Evolutionary conservation across 2,797 vertebrate species (phyloP).

Genomic region (Halcyon chelicuti): DNA sequence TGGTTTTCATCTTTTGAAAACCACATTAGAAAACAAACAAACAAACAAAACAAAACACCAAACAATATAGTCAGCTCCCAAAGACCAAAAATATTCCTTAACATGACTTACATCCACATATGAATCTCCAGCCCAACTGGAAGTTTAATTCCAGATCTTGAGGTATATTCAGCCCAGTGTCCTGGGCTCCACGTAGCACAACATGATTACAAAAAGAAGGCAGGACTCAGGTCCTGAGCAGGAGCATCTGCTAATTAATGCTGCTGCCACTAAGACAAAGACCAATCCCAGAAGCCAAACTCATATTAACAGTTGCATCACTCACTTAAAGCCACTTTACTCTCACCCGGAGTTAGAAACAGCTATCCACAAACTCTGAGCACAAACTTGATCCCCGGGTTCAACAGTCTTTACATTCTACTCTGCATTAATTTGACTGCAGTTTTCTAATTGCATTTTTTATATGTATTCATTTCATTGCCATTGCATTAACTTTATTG

Average conservation of each 20-base stretch:
- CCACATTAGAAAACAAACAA: background rate
- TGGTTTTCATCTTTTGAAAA: background rate
- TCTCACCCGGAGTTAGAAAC: background rate
- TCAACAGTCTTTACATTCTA: background rate
- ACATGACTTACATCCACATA: rapidly evolving
- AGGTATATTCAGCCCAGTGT: background rate
- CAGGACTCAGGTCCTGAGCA: background rate
- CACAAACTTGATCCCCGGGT: background rate
- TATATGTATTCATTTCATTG: background rate
- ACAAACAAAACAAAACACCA: background rate
- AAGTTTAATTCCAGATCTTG: background rate
- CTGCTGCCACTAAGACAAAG: background rate
- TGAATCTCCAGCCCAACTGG: background rate
- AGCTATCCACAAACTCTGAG: background rate
- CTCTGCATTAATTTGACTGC: background rate
- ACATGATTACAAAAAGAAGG: rapidly evolving
- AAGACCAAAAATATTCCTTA: background rate
- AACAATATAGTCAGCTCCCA: background rate
- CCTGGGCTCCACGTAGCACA: rapidly evolving
- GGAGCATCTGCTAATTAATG: background rate
- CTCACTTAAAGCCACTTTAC: background rate
- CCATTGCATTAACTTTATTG: background rate
- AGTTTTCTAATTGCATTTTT: background rate
- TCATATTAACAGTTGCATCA: background rate
- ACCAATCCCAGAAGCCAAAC: background rate